Evolutionary conservation across 2,888 invertebrate genomes (phyloP).

Genomic region (Argyresthia goedartella): DNA sequence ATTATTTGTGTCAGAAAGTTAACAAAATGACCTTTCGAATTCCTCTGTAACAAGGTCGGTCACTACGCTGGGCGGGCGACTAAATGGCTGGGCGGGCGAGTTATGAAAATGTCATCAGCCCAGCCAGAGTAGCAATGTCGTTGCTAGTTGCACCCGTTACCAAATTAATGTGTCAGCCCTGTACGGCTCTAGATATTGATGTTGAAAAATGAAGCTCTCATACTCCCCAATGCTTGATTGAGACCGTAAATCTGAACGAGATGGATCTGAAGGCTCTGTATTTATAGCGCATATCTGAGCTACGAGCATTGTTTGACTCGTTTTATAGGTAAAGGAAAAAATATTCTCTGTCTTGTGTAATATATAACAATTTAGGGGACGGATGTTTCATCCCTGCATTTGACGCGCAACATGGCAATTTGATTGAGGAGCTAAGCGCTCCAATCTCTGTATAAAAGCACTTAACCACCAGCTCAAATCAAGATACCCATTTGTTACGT

Average conservation of each 20-base stretch:
- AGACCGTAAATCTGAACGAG: conserved; percentile 34
- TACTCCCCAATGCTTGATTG: conserved; percentile 34
- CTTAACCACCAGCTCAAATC: too few species aligned
- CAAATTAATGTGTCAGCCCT: conserved; percentile 47
- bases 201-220: conserved; percentile 46
- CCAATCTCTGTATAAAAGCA: too few species aligned
- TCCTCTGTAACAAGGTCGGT: conserved; percentile 3
- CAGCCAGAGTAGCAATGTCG: conserved; percentile 1
- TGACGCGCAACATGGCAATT: too few species aligned
- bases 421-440: too few species aligned
- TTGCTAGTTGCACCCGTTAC: conserved; percentile 26
- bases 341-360: too few species aligned
- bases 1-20: too few species aligned
- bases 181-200: conserved; percentile 34
- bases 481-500: too few species aligned
- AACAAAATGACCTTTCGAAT: too few species aligned
- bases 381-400: too few species aligned
- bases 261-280: not conserved
- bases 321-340: too few species aligned
- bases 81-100: conserved; percentile 9
- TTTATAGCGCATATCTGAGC: not conserved
- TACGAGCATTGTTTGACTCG: too few species aligned
- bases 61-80: conserved; percentile 2
- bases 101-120: conserved; percentile 36
- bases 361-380: too few species aligned